Conservation (phyloP, 64 coral and sea anemone species). For the Orbicella faveolata region DNA sequence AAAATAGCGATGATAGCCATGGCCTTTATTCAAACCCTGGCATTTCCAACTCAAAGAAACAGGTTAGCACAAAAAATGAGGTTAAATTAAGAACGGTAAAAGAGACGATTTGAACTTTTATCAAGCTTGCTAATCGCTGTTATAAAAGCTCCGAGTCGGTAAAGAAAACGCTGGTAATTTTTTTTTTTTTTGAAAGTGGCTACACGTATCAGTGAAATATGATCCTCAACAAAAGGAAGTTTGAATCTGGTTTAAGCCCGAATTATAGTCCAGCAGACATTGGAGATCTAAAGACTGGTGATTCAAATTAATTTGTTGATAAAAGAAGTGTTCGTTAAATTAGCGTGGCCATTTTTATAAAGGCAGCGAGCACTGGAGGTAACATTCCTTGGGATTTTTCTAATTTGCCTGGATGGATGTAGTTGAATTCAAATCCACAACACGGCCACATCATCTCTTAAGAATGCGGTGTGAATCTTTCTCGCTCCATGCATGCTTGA, state of each 20-base stretch:
- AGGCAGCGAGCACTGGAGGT: background rate
- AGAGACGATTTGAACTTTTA: too few species aligned
- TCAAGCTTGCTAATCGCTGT: too few species aligned
- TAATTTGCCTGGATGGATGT: background rate
- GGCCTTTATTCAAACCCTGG: too few species aligned
- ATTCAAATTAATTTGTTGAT: background rate
- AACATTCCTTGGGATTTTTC: background rate
- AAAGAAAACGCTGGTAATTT: too few species aligned
- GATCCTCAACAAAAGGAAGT: background rate
- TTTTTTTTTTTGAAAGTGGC: background rate
- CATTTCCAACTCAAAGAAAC: too few species aligned
- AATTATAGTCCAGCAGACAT: background rate
- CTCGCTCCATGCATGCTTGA: conserved; percentile 42
- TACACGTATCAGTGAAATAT: background rate
- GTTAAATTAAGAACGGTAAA: too few species aligned
- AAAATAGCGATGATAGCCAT: too few species aligned
- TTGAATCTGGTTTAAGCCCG: background rate
- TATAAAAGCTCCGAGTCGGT: too few species aligned
- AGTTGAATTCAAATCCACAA: conserved; percentile 40
- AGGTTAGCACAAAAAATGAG: too few species aligned
- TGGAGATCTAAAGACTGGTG: background rate
- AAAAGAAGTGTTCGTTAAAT: background rate
- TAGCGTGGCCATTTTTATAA: too few species aligned
- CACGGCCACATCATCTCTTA: conserved; percentile 32
- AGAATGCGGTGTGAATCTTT: conserved; percentile 20